phyloP scores from a whole-genome alignment of 2,797 vertebrate species.

The Myioborus miniatus region DNA sequence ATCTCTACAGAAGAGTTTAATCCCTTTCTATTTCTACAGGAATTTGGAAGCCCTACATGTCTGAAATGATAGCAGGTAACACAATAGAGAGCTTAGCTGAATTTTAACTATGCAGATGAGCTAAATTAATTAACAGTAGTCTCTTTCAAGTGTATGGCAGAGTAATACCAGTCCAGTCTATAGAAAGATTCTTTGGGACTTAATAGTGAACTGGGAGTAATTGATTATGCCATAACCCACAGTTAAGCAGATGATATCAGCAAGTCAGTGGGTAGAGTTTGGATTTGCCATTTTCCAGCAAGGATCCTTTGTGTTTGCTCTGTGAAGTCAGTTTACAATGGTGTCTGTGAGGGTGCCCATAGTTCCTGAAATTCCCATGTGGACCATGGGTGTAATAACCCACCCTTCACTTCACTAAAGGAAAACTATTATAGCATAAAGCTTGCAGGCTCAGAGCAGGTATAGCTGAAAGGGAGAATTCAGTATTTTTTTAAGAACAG shows the following conservation, averaged over 20 bases:
- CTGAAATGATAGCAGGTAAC: slow-evolving; percentile 51
- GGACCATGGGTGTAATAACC: neutral
- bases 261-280: neutral
- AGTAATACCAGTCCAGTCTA: neutral
- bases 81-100: slow-evolving; percentile 43
- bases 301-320: neutral
- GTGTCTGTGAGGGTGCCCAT: fast-evolving
- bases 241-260: slow-evolving; percentile 9
- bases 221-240: slow-evolving; percentile 30
- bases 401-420: neutral
- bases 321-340: neutral
- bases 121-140: slow-evolving; percentile 70
- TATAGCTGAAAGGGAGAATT: neutral
- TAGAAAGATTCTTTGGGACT: slow-evolving; percentile 23
- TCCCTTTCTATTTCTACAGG: slow-evolving; percentile 19
- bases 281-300: neutral
- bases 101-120: slow-evolving; percentile 42
- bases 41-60: neutral
- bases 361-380: neutral
- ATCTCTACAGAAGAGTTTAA: slow-evolving; percentile 23
- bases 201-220: slow-evolving; percentile 7
- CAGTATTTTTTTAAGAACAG: neutral
- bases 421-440: neutral
- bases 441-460: neutral
- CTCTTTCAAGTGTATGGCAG: slow-evolving; percentile 51